These are phyloP conservation scores for Cephus pulcher DNA, from an alignment of 2,888 invertebrate genomes.

Conservation along the genomic window DNA sequence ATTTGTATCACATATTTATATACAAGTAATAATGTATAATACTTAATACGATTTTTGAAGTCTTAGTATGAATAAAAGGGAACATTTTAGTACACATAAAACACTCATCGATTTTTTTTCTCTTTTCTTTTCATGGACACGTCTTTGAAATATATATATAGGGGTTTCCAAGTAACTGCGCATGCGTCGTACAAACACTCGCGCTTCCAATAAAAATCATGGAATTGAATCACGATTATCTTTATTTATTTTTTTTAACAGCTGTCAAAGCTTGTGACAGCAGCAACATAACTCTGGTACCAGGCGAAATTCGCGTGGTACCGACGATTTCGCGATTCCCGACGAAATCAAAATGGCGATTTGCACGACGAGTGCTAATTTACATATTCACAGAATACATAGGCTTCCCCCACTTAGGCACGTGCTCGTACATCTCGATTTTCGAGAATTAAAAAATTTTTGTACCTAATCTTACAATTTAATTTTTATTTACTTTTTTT, in stretches of 20 bases:
- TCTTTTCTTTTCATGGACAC: conserved; percentile 43
- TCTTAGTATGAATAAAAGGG: conserved; percentile 57
- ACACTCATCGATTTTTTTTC: conserved; percentile 45
- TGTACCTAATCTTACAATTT: neutral
- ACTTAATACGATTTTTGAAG: conserved; percentile 55
- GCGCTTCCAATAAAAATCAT: neutral
- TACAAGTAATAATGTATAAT: conserved; percentile 48
- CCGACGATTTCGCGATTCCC: neutral
- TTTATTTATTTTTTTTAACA: neutral
- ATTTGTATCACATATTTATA: conserved; percentile 55
- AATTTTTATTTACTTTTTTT: conserved; percentile 14
- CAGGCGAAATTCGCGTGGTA: neutral
- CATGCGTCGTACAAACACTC: neutral
- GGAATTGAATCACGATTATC: neutral
- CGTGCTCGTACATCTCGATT: neutral
- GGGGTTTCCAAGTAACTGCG: conserved; percentile 4
- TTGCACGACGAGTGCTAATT: conserved; percentile 2
- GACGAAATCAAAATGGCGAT: conserved; percentile 1
- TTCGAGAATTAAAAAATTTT: neutral
- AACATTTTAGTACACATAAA: conserved; percentile 57
- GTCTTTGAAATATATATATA: conserved; percentile 25
- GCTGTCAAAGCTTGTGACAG: neutral
- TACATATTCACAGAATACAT: neutral
- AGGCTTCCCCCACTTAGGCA: neutral
- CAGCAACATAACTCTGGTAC: neutral